phyloP scores from a whole-genome alignment of 2,113 vertebrate genomes.

The Cardinalis cardinalis region DNA sequence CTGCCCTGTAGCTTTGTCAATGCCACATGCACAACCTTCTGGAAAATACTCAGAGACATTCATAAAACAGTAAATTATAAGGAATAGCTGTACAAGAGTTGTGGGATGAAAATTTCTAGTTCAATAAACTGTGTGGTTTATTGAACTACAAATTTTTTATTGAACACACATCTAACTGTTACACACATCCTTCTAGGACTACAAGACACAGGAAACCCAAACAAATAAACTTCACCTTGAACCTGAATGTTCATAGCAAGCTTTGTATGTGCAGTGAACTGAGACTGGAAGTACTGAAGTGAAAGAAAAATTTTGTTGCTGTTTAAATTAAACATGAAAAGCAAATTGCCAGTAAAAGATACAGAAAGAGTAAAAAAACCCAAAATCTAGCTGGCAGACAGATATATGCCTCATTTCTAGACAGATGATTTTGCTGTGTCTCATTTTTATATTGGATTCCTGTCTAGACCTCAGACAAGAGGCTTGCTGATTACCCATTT shows the following conservation, averaged over 20 bases:
- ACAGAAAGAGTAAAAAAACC: neutral
- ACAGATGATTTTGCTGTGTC: neutral
- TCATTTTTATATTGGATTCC: neutral
- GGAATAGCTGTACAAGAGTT: neutral
- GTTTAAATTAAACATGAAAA: neutral
- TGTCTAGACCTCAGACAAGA: conserved; percentile 30
- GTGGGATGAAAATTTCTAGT: neutral
- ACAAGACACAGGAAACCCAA: neutral
- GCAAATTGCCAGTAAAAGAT: neutral
- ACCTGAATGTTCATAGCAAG: neutral
- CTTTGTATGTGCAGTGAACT: neutral
- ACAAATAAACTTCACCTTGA: neutral
- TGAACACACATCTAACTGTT: neutral
- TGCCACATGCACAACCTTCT: neutral
- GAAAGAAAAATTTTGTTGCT: neutral
- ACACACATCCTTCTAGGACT: neutral
- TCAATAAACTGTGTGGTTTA: neutral
- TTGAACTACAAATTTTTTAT: too few relatives aligned
- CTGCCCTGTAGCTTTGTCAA: neutral
- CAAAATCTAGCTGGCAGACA: neutral
- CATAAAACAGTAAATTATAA: neutral
- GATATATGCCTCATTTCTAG: neutral
- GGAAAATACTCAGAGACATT: neutral
- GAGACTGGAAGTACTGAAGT: neutral
- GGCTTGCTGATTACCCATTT: neutral